Percentiles rank a stretch among this genome's conserved stretches.
Evolutionary conservation across 2,888 invertebrate species (phyloP).

Genomic region (Leptopilina syphax): DNA sequence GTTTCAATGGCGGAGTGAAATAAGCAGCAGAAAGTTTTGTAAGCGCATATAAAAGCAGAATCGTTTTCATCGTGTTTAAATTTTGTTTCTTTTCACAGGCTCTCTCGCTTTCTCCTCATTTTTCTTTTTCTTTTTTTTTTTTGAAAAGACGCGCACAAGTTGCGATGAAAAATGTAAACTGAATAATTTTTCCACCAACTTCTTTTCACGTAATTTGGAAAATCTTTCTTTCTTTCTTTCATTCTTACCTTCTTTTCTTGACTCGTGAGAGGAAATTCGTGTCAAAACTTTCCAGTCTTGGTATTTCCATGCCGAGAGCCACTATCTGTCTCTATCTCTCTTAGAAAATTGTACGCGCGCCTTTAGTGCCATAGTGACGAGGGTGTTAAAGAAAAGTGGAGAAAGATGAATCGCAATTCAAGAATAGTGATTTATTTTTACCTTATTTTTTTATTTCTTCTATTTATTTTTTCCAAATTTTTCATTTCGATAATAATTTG

Average conservation of each 20-base stretch:
- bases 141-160: too few relatives aligned
- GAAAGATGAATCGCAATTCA: constrained; percentile 34
- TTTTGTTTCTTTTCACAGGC: too few relatives aligned
- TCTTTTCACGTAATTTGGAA: neutral
- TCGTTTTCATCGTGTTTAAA: too few relatives aligned
- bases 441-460: too few relatives aligned
- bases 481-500: too few relatives aligned
- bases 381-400: constrained; percentile 33
- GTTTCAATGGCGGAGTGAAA: too few relatives aligned
- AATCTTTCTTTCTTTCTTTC: neutral
- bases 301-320: neutral
- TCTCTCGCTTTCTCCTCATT: too few relatives aligned
- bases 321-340: neutral
- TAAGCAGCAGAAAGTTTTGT: too few relatives aligned
- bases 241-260: neutral
- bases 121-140: too few relatives aligned
- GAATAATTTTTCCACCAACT: neutral
- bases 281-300: constrained; percentile 2
- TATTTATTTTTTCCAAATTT: too few relatives aligned
- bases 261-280: neutral
- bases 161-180: neutral
- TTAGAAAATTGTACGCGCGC: neutral
- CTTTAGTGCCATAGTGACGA: neutral
- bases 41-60: too few relatives aligned
- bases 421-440: too few relatives aligned